These are phyloP conservation scores for Scrobipalpa costella DNA, from an alignment of 2,888 invertebrate species.

Conservation along the genomic window DNA sequence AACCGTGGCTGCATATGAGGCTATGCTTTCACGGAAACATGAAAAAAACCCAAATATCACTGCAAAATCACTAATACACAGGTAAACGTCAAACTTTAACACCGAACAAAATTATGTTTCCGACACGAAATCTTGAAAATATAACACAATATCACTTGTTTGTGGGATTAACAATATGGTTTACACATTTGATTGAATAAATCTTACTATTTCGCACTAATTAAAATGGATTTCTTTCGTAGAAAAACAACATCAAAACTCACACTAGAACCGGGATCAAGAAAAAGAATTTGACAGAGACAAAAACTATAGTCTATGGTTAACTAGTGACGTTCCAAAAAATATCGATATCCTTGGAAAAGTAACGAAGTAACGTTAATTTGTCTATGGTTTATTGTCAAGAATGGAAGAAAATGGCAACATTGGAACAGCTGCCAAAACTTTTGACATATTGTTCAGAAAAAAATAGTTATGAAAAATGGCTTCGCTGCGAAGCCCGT, in stretches of 20 bases:
- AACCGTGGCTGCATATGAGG: neutral
- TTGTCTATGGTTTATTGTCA: neutral
- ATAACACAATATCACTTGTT: constrained; percentile 58
- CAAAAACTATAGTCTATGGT: constrained; percentile 48
- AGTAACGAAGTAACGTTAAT: neutral
- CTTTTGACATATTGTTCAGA: constrained; percentile 24
- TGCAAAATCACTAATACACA: constrained; percentile 51
- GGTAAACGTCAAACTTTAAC: constrained; percentile 59
- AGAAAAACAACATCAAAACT: constrained; percentile 64
- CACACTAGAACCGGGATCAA: constrained; percentile 76
- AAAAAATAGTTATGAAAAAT: constrained; percentile 66
- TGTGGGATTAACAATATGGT: constrained; percentile 41
- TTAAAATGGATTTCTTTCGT: constrained; percentile 67
- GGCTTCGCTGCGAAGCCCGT: constrained; percentile 80
- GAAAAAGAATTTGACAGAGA: constrained; percentile 67
- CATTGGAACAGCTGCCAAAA: constrained; percentile 27
- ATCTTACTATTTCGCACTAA: constrained; percentile 46
- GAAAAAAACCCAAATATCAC: constrained; percentile 38
- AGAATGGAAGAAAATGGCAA: neutral
- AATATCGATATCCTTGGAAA: constrained; percentile 31
- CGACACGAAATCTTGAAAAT: constrained; percentile 49
- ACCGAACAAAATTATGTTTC: constrained; percentile 39
- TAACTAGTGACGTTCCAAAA: constrained; percentile 34
- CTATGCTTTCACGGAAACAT: neutral
- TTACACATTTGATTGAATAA: constrained; percentile 46